A percentile compares a stretch with the other conserved stretches of the same genome.
phyloP scores from a whole-genome alignment of 2,113 vertebrate genomes.

The Shinisaurus crocodilurus region DNA sequence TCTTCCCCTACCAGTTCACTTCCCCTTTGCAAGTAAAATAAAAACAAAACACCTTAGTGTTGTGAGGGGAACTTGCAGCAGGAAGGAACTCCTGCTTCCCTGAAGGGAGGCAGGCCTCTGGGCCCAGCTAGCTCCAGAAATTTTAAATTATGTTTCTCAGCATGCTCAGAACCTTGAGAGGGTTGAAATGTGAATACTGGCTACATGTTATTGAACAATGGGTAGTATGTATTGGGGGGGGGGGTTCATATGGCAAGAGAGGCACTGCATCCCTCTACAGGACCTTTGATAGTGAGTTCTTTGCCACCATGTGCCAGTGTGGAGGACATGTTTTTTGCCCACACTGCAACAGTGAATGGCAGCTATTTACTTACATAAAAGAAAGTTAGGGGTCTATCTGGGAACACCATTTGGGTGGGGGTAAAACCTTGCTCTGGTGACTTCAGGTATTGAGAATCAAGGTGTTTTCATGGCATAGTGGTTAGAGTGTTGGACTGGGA shows the following conservation, averaged over 20 bases:
- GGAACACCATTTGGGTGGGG: background rate
- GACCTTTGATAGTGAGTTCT: background rate
- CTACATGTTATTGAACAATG: background rate
- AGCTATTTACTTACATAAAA: background rate
- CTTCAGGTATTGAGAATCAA: background rate
- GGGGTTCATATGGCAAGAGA: background rate
- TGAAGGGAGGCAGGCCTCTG: background rate
- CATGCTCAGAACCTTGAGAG: background rate
- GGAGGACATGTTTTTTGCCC: background rate
- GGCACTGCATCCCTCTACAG: background rate
- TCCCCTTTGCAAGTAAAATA: background rate
- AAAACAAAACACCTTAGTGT: background rate
- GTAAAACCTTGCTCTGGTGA: background rate
- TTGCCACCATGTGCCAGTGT: background rate
- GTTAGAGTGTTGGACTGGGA: too few species aligned
- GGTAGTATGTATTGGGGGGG: too few species aligned
- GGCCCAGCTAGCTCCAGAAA: background rate
- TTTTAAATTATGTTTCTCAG: background rate
- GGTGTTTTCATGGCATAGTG: too few species aligned
- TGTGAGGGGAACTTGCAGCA: background rate
- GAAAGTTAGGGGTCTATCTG: background rate
- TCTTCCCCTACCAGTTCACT: background rate
- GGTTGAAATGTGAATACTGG: background rate
- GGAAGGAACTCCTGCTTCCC: background rate
- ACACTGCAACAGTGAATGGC: background rate